Conservation (phyloP, 2,113 vertebrate species). For the Osmerus mordax region DNA sequence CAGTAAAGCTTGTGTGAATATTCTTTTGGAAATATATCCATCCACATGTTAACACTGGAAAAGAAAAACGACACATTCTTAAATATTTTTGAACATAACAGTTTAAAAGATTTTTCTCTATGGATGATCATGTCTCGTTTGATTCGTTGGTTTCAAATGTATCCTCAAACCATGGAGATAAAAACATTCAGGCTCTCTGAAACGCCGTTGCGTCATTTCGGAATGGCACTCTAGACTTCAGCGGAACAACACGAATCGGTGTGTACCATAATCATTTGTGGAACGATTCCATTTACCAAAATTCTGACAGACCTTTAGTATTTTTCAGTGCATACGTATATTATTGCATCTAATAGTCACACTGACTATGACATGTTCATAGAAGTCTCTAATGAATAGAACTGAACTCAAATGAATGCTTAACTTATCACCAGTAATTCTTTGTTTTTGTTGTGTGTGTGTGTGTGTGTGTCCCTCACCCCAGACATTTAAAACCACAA, state of each 20-base stretch:
- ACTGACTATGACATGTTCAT: constrained; percentile 65
- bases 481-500: constrained; percentile 33
- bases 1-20: constrained; percentile 88
- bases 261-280: constrained; percentile 11
- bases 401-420: constrained; percentile 57
- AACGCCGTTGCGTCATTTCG: constrained; percentile 57
- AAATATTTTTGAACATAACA: constrained; percentile 52
- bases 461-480: constrained; percentile 25
- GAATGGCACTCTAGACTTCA: constrained; percentile 59
- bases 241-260: constrained; percentile 17
- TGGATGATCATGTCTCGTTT: constrained; percentile 53
- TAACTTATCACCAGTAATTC: constrained; percentile 44
- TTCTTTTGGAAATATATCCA: constrained; percentile 73
- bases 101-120: constrained; percentile 48
- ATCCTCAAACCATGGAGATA: constrained; percentile 55
- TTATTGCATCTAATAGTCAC: constrained; percentile 78
- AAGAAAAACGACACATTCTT: constrained; percentile 37
- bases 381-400: constrained; percentile 58
- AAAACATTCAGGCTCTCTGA: constrained; percentile 68
- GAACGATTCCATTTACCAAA: constrained; percentile 45
- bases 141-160: constrained; percentile 47
- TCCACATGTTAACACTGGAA: constrained; percentile 71
- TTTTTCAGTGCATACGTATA: constrained; percentile 74
- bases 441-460: constrained; percentile 12
- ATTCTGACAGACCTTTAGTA: constrained; percentile 65